These are phyloP conservation scores for Acronicta psi DNA, from an alignment of 2,888 invertebrate genomes.

Conservation along the genomic window DNA sequence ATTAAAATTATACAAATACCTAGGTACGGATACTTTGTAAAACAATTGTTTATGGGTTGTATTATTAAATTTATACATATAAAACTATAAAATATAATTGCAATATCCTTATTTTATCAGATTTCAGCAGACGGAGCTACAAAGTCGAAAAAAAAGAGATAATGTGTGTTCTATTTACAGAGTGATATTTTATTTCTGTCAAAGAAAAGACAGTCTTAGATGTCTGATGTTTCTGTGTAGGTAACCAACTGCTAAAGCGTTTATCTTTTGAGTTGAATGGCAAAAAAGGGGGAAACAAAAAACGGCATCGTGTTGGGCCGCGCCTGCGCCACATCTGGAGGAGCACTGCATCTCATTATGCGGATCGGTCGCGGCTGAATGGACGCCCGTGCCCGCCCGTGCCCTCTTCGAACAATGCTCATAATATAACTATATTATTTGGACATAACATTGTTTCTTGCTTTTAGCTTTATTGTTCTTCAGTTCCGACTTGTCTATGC, in stretches of 20 bases:
- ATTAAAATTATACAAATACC: too few relatives aligned
- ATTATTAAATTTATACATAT: too few relatives aligned
- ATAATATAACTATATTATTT: conserved; percentile 62
- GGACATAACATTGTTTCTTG: conserved; percentile 49
- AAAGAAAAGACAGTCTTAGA: conserved; percentile 11
- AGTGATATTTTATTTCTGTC: not conserved
- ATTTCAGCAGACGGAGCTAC: not conserved
- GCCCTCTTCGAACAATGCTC: conserved; percentile 71
- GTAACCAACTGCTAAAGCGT: conserved; percentile 48
- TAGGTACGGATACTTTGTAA: not conserved
- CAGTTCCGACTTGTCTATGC: conserved; percentile 24
- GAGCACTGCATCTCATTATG: conserved; percentile 86
- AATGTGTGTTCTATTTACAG: not conserved
- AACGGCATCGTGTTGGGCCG: conserved; percentile 75
- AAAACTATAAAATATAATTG: not conserved
- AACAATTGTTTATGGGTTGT: not conserved
- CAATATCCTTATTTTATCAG: not conserved
- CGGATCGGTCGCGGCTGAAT: conserved; percentile 82
- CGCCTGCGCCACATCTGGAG: conserved; percentile 87
- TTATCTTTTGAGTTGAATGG: conserved; percentile 53
- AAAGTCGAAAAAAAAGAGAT: not conserved
- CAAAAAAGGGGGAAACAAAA: conserved; percentile 73
- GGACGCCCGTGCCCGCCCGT: conserved; percentile 69
- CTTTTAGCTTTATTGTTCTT: conserved; percentile 46
- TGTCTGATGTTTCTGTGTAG: conserved; percentile 23